A percentile compares a stretch with the other conserved stretches of the same genome.
Conservation (phyloP, 2,888 invertebrate genomes). For the Eristalis arbustorum region DNA sequence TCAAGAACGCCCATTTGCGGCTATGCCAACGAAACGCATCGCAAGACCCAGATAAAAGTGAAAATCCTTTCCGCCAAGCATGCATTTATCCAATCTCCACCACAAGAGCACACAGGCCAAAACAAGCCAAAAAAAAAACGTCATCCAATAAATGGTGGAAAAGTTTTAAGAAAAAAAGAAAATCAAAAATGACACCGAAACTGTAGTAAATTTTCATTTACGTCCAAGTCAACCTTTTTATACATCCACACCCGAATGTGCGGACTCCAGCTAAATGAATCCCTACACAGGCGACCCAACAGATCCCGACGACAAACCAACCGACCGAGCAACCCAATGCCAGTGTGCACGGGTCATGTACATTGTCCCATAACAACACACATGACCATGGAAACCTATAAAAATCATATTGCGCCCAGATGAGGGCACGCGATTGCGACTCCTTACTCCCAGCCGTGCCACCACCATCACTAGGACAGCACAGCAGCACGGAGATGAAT, state of each 20-base stretch:
- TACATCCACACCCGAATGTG: conserved; percentile 63
- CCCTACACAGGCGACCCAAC: conserved; percentile 29
- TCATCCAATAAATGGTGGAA: conserved; percentile 20
- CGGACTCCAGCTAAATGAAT: conserved; percentile 40
- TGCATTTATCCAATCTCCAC: conserved; percentile 23
- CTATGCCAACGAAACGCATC: background rate
- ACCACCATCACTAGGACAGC: background rate
- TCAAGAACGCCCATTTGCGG: background rate
- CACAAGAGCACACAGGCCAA: background rate
- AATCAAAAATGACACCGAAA: conserved; percentile 54
- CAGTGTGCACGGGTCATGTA: conserved; percentile 42
- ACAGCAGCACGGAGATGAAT: conserved; percentile 41
- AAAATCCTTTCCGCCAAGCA: conserved; percentile 22
- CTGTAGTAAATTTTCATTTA: conserved; percentile 75
- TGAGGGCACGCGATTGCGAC: conserved; percentile 46
- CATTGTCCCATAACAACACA: conserved; percentile 40
- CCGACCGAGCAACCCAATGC: background rate
- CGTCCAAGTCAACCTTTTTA: conserved; percentile 73
- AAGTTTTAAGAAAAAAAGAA: background rate
- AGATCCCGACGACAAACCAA: background rate
- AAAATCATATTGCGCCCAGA: conserved; percentile 66
- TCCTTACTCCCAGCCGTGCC: conserved; percentile 6
- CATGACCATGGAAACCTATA: conserved; percentile 44
- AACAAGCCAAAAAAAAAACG: background rate
- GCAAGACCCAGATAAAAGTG: conserved; percentile 7